These are phyloP conservation scores for Dendrolimus houi DNA, from an alignment of 2,888 invertebrate genomes.

Conservation along the genomic window DNA sequence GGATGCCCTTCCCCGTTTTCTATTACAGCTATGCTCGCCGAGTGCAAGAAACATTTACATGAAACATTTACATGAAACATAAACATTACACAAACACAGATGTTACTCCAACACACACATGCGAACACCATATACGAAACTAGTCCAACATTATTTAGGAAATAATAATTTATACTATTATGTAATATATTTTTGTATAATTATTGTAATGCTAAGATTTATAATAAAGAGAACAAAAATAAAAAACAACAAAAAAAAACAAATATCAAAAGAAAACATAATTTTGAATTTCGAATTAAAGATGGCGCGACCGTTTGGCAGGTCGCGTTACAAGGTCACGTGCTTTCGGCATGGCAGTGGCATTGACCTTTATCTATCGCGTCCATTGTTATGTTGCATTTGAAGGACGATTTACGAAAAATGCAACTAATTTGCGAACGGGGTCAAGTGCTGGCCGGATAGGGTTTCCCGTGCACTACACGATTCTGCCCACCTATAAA, in stretches of 20 bases:
- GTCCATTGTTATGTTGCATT: constrained; percentile 36
- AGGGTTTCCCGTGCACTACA: constrained; percentile 47
- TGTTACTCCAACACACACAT: constrained; percentile 32
- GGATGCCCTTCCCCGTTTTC: constrained; percentile 62
- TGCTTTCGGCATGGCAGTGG: constrained; percentile 35
- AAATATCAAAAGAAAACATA: constrained; percentile 36
- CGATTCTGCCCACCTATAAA: constrained; percentile 29
- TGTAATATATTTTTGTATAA: constrained; percentile 70
- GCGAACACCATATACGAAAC: constrained; percentile 41
- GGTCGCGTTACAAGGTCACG: constrained; percentile 47
- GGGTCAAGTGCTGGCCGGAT: constrained; percentile 60
- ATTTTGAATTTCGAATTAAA: constrained; percentile 25
- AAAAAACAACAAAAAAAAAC: constrained; percentile 46
- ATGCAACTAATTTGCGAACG: constrained; percentile 34
- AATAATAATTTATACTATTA: constrained; percentile 53
- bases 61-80: constrained; percentile 33
- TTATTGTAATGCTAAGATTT: constrained; percentile 72
- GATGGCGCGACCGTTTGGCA: constrained; percentile 21
- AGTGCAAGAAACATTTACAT: constrained; percentile 28
- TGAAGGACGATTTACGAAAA: constrained; percentile 27
- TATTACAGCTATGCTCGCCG: constrained; percentile 71
- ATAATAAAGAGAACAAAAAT: constrained; percentile 74
- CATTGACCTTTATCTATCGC: constrained; percentile 55
- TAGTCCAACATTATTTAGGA: constrained; percentile 30
- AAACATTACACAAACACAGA: constrained; percentile 37